Base-by-base conservation (phyloP, 2,113 vertebrate genomes). In the Raja brachyura region DNA sequence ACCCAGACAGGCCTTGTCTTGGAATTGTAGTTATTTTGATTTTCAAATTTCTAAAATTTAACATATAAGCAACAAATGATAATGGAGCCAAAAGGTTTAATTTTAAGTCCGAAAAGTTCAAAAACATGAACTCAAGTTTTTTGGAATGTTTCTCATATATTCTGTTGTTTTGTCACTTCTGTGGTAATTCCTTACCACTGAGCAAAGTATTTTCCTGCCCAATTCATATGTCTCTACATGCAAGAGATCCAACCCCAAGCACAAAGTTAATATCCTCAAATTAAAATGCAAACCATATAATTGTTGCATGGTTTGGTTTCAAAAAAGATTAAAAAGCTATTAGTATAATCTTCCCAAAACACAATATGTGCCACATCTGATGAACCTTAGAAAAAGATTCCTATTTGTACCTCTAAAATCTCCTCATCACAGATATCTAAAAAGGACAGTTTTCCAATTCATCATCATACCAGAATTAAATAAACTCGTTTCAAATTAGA, bases 361-460 rank as follows among this genome's bases (percentile, higher is more conserved):
- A 92, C 90, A 92, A 90, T 92, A 92, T 92, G 33, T 92, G 90
- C 90, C 90, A 92, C 33, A 92, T 73, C 90, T 22, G 20, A 92
- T 92, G 39, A 92, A 92, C 90, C 90, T 73, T 25, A 92, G 70
- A 90, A 90, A 59, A 74, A 92, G 31, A 70, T 39, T 90, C 63
- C 86, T 70, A 68, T 90, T 90, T 73, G 22, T 59, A 25, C 33
- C 33, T 66, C 14, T 68, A 73, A 48, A 54, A 28, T 73, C 68
- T 92, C 33, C 68, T 92, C 20, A 66, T 90, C 90, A 92, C 10
- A 92, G 63, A 18, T 18, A 73, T 25, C 90, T 28, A 73, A 92
- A 68, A 54, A 92, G 33, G n/a, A 88, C 25, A 66, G 68, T 90
- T 14, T 48, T 90, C 88, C 22, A 73, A 28, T 74, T 39, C 90